Base-by-base conservation (phyloP, 1,140 invertebrate genomes). In the Thaumatotibia leucotreta region DNA sequence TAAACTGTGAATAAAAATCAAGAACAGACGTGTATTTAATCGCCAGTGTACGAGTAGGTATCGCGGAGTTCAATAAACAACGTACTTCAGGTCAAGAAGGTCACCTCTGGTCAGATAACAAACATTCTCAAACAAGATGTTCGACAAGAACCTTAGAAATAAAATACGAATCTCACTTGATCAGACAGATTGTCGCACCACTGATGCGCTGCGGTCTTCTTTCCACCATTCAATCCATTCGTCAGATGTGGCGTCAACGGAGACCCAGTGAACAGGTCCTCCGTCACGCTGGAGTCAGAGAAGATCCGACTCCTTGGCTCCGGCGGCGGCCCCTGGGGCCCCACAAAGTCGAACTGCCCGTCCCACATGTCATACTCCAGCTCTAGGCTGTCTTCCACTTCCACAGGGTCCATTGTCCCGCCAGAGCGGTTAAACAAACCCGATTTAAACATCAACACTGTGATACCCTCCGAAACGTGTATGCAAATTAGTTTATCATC, bases 361-460 rank as follows among this genome's bases (percentile, higher is more conserved):
- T 96, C 95, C 95, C 96, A 96, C 92, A 96, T 94, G 82, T 97
- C 96, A 86, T 95, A 96, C 83, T 96, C 95, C 79, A 96, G 91
- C 69, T 95, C 94, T 66, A 93, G 90, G 73, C 92, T 93, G 75
- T 93, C 91, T 73, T 91, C 89, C 4, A 89, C 83, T 29, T 91
- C 90, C 65, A 84, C 77, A 2, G 80, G 78, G 66, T 91, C 81
- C 84, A 90, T 88, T 64, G 80, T 72, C 73, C 76, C 79, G 70
- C 76, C 79, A 27, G 88, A 87, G 66, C 86, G 85, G 69, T 76
- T 81, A 63, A 89, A 91, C 61, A 91, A 61, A 24, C 84, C 80
- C 70, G 88, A 86, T 77, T 89, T 90, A 80, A 91, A 91, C 88
- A 91, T 91, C 83, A 82, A 85, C 72, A 72, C 68, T 23, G 31